A percentile compares a stretch with the other conserved stretches of the same genome.
Evolutionary conservation across 2,797 vertebrate genomes (phyloP).

Genomic region (Cuniculus paca): DNA sequence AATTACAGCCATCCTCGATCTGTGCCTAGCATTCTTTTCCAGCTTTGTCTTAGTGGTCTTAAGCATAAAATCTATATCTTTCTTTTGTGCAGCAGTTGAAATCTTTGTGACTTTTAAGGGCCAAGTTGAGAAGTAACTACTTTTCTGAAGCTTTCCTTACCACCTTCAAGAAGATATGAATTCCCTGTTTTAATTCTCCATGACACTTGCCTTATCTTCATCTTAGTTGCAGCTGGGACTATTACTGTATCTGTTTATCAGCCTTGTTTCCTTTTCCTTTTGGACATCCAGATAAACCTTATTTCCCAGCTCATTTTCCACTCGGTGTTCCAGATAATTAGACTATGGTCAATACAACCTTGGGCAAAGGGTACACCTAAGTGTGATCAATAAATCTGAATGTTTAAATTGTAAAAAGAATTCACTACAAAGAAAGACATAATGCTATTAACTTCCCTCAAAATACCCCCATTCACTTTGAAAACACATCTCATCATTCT

Average conservation of each 20-base stretch:
- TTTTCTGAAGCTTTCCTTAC: neutral
- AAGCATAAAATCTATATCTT: neutral
- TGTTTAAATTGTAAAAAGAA: neutral
- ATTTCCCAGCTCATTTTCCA: neutral
- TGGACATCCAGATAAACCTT: neutral
- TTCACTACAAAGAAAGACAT: neutral
- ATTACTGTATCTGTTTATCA: neutral
- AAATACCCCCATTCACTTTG: neutral
- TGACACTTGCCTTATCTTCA: neutral
- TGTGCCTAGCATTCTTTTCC: neutral
- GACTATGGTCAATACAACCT: neutral
- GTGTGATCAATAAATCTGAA: neutral
- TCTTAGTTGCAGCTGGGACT: neutral
- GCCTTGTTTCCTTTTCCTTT: neutral
- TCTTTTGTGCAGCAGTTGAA: neutral
- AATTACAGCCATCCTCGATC: neutral
- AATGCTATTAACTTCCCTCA: neutral
- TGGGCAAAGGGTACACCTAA: neutral
- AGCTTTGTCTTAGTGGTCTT: neutral
- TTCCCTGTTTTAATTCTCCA: constrained; percentile 1
- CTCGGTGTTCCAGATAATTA: neutral
- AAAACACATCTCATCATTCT: neutral
- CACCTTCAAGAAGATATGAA: neutral
- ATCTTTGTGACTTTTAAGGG: neutral
- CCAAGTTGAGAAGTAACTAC: neutral